phyloP scores from a whole-genome alignment of 2,888 invertebrate species.

The Harmothoe impar region DNA sequence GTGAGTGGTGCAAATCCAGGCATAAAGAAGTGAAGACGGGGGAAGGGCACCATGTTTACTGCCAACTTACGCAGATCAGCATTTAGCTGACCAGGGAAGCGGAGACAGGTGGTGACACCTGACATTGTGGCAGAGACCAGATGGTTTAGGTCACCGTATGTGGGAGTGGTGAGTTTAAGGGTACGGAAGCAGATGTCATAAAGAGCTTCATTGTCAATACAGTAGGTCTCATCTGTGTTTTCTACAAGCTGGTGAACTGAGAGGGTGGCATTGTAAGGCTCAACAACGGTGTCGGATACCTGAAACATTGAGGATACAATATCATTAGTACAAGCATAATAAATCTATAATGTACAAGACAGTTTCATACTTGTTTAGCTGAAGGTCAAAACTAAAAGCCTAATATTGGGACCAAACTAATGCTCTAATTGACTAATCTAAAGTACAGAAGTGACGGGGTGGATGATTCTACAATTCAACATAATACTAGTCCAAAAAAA shows the following conservation, averaged over 20 bases:
- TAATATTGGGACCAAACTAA: too few relatives aligned
- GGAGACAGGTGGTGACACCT: slow-evolving; percentile 55
- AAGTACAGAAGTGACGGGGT: too few relatives aligned
- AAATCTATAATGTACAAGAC: too few relatives aligned
- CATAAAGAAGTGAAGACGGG: slow-evolving; percentile 62
- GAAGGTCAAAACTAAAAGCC: too few relatives aligned
- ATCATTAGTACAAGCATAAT: too few relatives aligned
- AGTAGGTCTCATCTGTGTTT: slow-evolving; percentile 61
- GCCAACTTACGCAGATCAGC: slow-evolving; percentile 57
- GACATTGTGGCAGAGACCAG: slow-evolving; percentile 59
- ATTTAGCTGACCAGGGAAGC: slow-evolving; percentile 59
- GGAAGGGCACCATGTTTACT: slow-evolving; percentile 62
- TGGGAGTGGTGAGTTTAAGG: slow-evolving; percentile 55
- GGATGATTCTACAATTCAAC: too few relatives aligned
- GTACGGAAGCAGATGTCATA: slow-evolving; percentile 60
- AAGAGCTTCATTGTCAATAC: slow-evolving; percentile 59
- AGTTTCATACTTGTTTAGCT: too few relatives aligned
- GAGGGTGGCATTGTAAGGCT: slow-evolving; percentile 90
- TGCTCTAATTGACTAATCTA: too few relatives aligned
- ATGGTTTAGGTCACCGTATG: slow-evolving; percentile 59
- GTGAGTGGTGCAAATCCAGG: slow-evolving; percentile 58
- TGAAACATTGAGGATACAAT: not conserved
- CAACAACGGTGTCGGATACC: slow-evolving; percentile 43
- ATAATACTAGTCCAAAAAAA: too few relatives aligned
- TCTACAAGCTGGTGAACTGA: slow-evolving; percentile 87